Base-by-base conservation (phyloP, 53 echinoderm and acorn worm genomes). In the Mesocentrotus franciscanus region DNA sequence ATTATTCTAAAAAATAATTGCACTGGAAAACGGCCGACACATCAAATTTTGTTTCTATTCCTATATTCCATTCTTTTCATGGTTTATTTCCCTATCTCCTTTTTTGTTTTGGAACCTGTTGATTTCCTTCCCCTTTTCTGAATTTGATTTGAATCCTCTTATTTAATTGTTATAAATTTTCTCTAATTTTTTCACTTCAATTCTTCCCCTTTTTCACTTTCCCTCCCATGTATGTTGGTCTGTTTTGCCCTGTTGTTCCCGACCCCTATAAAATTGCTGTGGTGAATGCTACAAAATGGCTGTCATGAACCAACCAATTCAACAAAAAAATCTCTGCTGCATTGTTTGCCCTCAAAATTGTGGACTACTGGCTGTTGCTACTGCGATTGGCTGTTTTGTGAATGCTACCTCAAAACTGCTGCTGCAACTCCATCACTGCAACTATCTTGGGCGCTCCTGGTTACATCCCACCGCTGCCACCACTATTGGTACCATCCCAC, bases 281-380 rank as follows among this genome's bases (percentile, higher is more conserved):
- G 71, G 29, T 92, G 75, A 92, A 92, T 92, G 92, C 74, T 71
- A 42, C 92, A 92, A 92, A 92, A 36, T 92, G 92, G 71, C 71
- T 72, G 17, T 49, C 92, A 72, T 92, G 68, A 71, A 91, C 91
- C 91, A 91, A 91, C 62, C 91, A 91, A 91, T 66, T 49, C 92
- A 42, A 92, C 92, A 36, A 92, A 92, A 61, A 71, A 75, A 29
- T 34, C 60, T 60, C 18, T 68, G 56, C 72, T 71, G 49, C 72
- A 18, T 92, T 72, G 71, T 92, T 30, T 92, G 56, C 92, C 74
- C 92, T 56, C 92, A 92, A 92, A 92, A 72, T 34, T 92, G 72
- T 72, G 92, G 92, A 92, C 92, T 13, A 27, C 92, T 92, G 92
- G 75, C 92, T 56, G 49, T 75, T 92, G 72, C 92, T 74, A 22